Base-by-base conservation (phyloP, 2,888 invertebrate genomes). In the Melanostoma scalare region DNA sequence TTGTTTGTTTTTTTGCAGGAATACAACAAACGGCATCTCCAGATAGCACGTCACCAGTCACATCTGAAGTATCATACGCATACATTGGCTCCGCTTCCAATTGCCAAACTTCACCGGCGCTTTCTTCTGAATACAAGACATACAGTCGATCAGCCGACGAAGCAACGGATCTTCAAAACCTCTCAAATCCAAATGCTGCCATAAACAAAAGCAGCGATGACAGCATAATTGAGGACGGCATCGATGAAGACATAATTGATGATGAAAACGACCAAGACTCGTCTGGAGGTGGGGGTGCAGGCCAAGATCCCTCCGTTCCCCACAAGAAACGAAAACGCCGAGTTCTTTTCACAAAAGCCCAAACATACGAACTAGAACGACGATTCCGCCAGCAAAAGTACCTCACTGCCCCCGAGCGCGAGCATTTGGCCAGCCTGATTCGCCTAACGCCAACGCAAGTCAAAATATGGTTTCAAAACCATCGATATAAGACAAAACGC, bases 401-500 rank as follows among this genome's bases (percentile, higher is more conserved):
- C 91, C 93, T 99, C 10, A 98, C 98, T 2, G 99, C 99, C 0
- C 99, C 99, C 0, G 99, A 99, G 91, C 92, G 99, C 42, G 99
- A 99, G 89, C 98, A 99, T 90, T 92, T 99, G 86, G 99, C 99
- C 2, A 96, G 96, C 85, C 93, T 98, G 88, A 99, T 99, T 86
- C 94, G 97, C 73, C 93, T 99, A 76, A 99, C 99, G 2, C 99
- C 99, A 0, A 99, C 99, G 2, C 99, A 99, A 92, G 96, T 96
- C 63, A 99, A 99, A 92, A 99, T 99, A 88, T 99, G 99, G 99
- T 99, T 99, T 92, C 99, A 99, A 91, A 99, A 99, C 91, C 99
- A 99, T 91, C 95, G 98, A 89, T 99, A 99, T 92, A 99, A 99
- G 93, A 98, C 99, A 89, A 99, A 99, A 92, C 93, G 99, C n/a